phyloP scores from a whole-genome alignment of 2,113 vertebrate genomes.

The Callipepla californica region DNA sequence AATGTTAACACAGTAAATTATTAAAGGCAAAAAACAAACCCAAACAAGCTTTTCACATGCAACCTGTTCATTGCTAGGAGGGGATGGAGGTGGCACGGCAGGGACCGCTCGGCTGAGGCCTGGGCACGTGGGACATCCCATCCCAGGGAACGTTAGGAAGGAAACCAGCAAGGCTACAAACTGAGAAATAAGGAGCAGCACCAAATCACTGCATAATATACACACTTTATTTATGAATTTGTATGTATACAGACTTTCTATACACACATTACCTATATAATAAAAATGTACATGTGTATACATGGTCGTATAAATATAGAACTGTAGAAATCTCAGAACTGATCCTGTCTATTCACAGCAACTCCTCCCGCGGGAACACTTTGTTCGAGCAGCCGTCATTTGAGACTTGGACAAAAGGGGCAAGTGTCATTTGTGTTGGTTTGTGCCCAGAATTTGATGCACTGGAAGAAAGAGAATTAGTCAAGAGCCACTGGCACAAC shows the following conservation, averaged over 20 bases:
- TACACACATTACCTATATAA: constrained; percentile 83
- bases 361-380: not conserved
- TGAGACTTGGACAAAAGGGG: constrained; percentile 85
- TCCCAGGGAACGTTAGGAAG: rapidly evolving
- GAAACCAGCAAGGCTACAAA: rapidly evolving
- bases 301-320: constrained; percentile 84
- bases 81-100: not conserved
- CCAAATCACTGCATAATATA: constrained; percentile 81
- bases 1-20: constrained; percentile 76
- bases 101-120: not conserved
- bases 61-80: not conserved
- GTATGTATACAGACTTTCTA: constrained; percentile 83
- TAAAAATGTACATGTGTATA: constrained; percentile 87
- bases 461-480: constrained; percentile 76
- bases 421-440: constrained; percentile 86
- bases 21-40: constrained; percentile 35
- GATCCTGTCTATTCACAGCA: constrained; percentile 75
- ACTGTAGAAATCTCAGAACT: constrained; percentile 79
- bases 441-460: constrained; percentile 89
- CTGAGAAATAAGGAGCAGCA: constrained; percentile 6
- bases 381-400: constrained; percentile 65
- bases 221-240: constrained; percentile 82
- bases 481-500: not conserved
- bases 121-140: rapidly evolving
- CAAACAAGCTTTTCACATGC: not conserved